Evolutionary conservation across 2,888 invertebrate species (phyloP).

Genomic region (Myathropa florea): DNA sequence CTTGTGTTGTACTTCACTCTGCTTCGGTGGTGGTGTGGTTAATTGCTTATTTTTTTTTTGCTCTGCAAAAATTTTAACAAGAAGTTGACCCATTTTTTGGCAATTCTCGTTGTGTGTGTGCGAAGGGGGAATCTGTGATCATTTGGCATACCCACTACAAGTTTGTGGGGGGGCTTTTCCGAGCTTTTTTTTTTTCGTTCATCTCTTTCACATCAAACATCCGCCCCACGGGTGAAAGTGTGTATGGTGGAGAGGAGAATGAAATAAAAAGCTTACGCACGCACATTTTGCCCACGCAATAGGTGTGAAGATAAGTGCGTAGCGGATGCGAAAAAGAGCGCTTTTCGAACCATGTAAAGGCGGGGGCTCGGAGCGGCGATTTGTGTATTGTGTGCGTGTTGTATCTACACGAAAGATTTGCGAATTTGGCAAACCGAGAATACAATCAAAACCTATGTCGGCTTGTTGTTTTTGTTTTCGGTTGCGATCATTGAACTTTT

Average conservation of each 20-base stretch:
- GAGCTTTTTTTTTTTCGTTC: conserved; percentile 25
- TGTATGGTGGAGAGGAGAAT: not conserved
- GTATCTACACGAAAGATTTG: not conserved
- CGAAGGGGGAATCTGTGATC: conserved; percentile 26
- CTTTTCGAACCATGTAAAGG: too few species aligned
- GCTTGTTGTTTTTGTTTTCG: conserved; percentile 18
- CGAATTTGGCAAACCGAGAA: conserved; percentile 8
- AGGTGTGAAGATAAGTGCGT: not conserved
- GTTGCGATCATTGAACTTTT: conserved; percentile 51
- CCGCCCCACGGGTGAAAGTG: not conserved
- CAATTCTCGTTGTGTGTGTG: not conserved
- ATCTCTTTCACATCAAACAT: conserved; percentile 8
- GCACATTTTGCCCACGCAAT: not conserved
- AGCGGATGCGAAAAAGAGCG: not conserved
- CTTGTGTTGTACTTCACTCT: conserved; percentile 4
- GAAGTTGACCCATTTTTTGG: conserved; percentile 54
- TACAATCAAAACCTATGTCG: conserved; percentile 5
- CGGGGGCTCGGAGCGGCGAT: not conserved
- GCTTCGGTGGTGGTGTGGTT: conserved; percentile 6
- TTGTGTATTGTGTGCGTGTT: not conserved
- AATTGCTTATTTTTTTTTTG: conserved; percentile 3
- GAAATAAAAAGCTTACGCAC: not conserved
- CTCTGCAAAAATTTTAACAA: not conserved
- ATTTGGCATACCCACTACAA: not conserved
- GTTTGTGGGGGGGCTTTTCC: conserved; percentile 7